Evolutionary conservation across 2,888 invertebrate genomes (phyloP).

Genomic region (Blastobasis adustella): DNA sequence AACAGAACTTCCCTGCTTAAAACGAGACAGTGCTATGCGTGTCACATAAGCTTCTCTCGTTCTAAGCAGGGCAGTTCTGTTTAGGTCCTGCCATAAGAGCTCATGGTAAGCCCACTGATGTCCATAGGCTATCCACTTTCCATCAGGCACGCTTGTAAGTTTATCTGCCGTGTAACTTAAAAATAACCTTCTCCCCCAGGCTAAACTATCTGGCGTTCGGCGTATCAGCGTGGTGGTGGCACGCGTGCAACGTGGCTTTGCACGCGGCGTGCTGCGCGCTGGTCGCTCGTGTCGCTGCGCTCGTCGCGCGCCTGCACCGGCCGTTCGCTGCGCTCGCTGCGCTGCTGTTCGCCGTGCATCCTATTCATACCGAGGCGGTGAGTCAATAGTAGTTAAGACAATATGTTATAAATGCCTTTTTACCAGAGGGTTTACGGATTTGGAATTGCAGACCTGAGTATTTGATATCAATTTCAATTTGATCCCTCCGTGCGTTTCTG

Average conservation of each 20-base stretch:
- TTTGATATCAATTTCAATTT: too few species aligned
- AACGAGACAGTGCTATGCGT: too few species aligned
- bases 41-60: too few species aligned
- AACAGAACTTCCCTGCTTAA: too few species aligned
- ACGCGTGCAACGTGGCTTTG: slow-evolving; percentile 72
- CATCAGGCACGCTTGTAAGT: too few species aligned
- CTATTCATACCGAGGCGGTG: slow-evolving; percentile 93
- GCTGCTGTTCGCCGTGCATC: slow-evolving; percentile 88
- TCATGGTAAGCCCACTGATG: too few species aligned
- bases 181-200: slow-evolving; percentile 47
- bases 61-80: too few species aligned
- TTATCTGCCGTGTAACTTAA: too few species aligned
- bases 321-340: slow-evolving; percentile 83
- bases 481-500: too few species aligned
- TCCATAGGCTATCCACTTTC: too few species aligned
- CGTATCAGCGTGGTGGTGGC: slow-evolving; percentile 80
- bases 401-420: neutral
- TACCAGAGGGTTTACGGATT: neutral
- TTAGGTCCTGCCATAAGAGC: too few species aligned
- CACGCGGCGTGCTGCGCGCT: slow-evolving; percentile 84
- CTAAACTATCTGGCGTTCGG: slow-evolving; percentile 81
- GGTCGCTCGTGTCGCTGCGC: slow-evolving; percentile 80
- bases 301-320: slow-evolving; percentile 79
- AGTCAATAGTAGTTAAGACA: slow-evolving; percentile 47
- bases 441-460: too few species aligned